phyloP scores from a whole-genome alignment of 2,113 vertebrate genomes.

The Ascaphus truei region DNA sequence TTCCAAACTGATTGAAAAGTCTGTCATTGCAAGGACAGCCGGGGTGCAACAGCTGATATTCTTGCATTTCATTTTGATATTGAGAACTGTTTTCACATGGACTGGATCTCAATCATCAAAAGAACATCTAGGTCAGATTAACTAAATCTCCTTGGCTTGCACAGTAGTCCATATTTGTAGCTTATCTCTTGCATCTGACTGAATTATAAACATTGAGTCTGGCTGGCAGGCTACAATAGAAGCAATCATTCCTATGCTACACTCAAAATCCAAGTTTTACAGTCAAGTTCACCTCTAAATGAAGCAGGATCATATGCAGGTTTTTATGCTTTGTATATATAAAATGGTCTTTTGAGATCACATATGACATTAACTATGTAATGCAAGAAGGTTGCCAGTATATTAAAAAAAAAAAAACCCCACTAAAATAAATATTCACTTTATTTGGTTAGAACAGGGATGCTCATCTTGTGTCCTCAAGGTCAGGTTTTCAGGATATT shows the following conservation, averaged over 20 bases:
- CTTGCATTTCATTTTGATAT: conserved; percentile 68
- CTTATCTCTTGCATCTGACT: conserved; percentile 67
- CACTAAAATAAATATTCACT: no score
- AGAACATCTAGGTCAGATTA: conserved; percentile 84
- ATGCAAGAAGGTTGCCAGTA: no score
- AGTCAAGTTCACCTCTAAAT: conserved; percentile 27
- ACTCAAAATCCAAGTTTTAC: conserved; percentile 19
- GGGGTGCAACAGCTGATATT: conserved; percentile 54
- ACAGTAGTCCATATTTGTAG: conserved; percentile 60
- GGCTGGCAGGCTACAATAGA: conserved; percentile 23
- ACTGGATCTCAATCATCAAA: conserved; percentile 74
- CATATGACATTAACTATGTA: no score
- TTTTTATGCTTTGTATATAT: no score
- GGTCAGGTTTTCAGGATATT: no score
- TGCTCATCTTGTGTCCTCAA: no score
- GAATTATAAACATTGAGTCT: conserved; percentile 60
- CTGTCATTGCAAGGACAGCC: conserved; percentile 60
- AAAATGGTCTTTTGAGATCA: no score
- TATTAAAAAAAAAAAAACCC: no score
- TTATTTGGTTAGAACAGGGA: no score
- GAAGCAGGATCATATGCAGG: background rate
- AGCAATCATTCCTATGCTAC: conserved; percentile 10
- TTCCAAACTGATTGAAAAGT: conserved; percentile 61
- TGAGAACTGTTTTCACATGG: conserved; percentile 66
- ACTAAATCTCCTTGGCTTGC: conserved; percentile 69